These are phyloP conservation scores for Fragum whitleyi DNA, from an alignment of 2,888 invertebrate species.

Conservation along the genomic window DNA sequence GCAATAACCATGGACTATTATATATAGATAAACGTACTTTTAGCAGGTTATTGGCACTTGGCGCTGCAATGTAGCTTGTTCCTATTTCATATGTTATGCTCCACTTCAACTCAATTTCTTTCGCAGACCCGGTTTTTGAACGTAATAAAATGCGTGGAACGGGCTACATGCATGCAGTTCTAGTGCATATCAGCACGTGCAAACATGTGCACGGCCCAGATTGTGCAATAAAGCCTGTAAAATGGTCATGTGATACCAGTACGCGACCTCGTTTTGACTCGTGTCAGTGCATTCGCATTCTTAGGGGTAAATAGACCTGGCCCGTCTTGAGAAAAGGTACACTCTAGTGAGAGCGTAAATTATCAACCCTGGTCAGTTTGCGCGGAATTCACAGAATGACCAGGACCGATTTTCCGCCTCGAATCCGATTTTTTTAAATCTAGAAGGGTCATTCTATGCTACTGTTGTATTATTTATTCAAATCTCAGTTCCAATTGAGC, in stretches of 20 bases:
- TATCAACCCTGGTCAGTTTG: too few relatives aligned
- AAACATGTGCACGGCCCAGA: not conserved
- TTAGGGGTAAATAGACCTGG: not conserved
- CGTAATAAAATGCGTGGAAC: conserved; percentile 1
- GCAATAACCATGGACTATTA: too few relatives aligned
- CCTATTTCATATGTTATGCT: conserved; percentile 4
- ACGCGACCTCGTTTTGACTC: not conserved
- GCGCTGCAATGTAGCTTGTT: not conserved
- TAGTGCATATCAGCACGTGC: conserved; percentile 1
- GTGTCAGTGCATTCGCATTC: not conserved
- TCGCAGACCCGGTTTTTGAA: conserved; percentile 1
- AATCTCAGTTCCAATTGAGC: too few relatives aligned
- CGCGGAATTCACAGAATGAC: too few relatives aligned
- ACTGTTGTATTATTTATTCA: too few relatives aligned
- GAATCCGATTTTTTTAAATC: too few relatives aligned
- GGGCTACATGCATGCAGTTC: not conserved
- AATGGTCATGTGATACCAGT: conserved; percentile 1
- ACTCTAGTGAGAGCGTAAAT: too few relatives aligned
- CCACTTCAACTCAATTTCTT: conserved; percentile 2
- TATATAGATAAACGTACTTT: not conserved
- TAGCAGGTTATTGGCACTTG: not conserved
- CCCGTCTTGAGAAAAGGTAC: too few relatives aligned
- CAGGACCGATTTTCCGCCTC: too few relatives aligned
- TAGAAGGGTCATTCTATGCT: too few relatives aligned
- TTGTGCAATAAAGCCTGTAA: not conserved